phyloP scores from a whole-genome alignment of 2,113 vertebrate genomes.

The Dicerorhinus sumatrensis region DNA sequence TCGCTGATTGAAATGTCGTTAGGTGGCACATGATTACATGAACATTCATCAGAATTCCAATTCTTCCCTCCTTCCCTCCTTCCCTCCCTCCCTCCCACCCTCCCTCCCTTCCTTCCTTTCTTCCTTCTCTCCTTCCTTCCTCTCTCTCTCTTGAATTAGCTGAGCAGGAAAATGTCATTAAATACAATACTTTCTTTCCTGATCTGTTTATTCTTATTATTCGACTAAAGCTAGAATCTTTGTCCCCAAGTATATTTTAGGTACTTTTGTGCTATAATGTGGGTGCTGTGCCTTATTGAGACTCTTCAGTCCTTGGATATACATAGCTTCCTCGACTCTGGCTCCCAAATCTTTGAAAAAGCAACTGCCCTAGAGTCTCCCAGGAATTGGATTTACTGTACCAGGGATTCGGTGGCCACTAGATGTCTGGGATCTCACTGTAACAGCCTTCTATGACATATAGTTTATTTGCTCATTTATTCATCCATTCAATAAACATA shows the following conservation, averaged over 20 bases:
- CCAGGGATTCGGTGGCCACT: not conserved
- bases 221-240: not conserved
- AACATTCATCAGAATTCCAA: not conserved
- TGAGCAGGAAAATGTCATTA: not conserved
- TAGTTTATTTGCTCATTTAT: slow-evolving; percentile 14
- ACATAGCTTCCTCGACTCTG: not conserved
- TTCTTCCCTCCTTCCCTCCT: no score
- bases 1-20: no score
- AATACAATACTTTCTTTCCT: slow-evolving; percentile 50
- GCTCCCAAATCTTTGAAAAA: slow-evolving; percentile 4
- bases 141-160: not conserved
- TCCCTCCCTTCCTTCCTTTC: not conserved
- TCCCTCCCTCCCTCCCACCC: not conserved
- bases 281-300: not conserved
- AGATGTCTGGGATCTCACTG: not conserved
- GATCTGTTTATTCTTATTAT: slow-evolving; percentile 16
- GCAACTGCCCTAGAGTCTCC: not conserved
- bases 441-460: not conserved
- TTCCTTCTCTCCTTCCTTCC: not conserved
- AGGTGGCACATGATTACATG: no score
- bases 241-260: not conserved
- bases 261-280: not conserved
- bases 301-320: not conserved
- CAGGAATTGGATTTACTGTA: not conserved
- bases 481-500: slow-evolving; percentile 33